phyloP scores from a whole-genome alignment of 2,113 vertebrate species.

The Accipiter cooperii region DNA sequence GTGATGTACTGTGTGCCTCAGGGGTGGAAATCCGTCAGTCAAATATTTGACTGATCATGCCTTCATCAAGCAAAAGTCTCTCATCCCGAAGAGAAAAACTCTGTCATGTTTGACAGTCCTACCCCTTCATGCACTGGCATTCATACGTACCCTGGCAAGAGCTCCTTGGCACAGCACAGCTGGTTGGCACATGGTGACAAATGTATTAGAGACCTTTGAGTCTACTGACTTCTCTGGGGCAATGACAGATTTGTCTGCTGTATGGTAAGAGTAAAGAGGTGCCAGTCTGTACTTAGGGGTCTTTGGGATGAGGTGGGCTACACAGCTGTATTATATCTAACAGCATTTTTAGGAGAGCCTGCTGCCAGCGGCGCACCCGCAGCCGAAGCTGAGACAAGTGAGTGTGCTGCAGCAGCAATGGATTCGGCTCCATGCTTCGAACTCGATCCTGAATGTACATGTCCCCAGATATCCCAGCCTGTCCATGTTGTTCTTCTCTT shows the following conservation, averaged over 20 bases:
- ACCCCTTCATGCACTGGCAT: not conserved
- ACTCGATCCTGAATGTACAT: accelerated
- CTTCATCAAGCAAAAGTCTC: not conserved
- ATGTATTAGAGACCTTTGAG: not conserved
- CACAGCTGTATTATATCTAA: not conserved
- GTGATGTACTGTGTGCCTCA: not conserved
- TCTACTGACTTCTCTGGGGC: not conserved
- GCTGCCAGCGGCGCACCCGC: accelerated
- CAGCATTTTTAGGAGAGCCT: not conserved
- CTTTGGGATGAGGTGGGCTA: not conserved
- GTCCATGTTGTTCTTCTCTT: not conserved
- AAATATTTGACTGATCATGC: not conserved
- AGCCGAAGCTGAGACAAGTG: accelerated
- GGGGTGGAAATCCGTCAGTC: not conserved
- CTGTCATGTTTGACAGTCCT: not conserved
- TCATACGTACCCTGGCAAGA: not conserved
- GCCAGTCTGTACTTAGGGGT: not conserved
- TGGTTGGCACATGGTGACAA: not conserved
- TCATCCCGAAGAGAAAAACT: not conserved
- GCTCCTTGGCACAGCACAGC: not conserved
- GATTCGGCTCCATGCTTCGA: not conserved
- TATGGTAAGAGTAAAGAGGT: not conserved
- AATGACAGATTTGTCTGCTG: not conserved
- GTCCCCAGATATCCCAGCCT: not conserved
- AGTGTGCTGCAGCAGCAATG: not conserved